Percentiles rank a stretch among this genome's conserved stretches.
Conservation (phyloP, 37 sponge, comb jelly and placozoan species). For the Ephydatia muelleri region DNA sequence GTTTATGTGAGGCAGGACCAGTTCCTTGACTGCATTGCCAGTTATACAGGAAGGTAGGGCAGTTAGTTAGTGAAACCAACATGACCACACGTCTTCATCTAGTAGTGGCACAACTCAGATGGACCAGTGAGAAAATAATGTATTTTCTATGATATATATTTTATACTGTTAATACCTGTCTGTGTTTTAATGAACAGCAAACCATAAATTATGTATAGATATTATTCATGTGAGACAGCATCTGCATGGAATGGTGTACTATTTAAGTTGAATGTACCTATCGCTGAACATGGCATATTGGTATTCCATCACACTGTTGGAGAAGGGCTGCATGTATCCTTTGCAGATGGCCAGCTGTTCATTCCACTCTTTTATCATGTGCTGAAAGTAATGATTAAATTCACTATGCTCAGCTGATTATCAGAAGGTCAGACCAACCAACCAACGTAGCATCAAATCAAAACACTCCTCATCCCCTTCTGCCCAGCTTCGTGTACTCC, state of each 20-base stretch:
- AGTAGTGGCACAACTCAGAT: background rate
- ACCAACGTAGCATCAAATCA: no score
- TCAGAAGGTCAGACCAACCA: no score
- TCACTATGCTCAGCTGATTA: no score
- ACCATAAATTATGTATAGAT: no score
- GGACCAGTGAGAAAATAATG: no score
- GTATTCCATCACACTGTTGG: background rate
- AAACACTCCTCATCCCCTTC: no score
- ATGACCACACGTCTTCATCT: background rate
- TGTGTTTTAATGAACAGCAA: no score
- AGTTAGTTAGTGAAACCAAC: background rate
- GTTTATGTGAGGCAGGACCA: constrained; percentile 30
- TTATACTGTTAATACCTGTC: no score
- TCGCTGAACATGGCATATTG: background rate
- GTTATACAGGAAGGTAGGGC: constrained; percentile 8
- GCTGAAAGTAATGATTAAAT: background rate
- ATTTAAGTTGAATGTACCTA: background rate
- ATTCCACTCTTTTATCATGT: constrained; percentile 2
- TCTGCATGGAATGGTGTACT: background rate
- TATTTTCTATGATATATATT: no score
- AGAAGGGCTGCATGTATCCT: constrained; percentile 3
- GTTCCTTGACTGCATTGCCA: constrained; percentile 55
- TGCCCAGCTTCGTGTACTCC: no score
- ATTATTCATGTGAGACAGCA: no score
- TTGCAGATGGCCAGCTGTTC: constrained; percentile 3